phyloP scores from a whole-genome alignment of 2,113 vertebrate genomes.

The Odontesthes bonariensis region DNA sequence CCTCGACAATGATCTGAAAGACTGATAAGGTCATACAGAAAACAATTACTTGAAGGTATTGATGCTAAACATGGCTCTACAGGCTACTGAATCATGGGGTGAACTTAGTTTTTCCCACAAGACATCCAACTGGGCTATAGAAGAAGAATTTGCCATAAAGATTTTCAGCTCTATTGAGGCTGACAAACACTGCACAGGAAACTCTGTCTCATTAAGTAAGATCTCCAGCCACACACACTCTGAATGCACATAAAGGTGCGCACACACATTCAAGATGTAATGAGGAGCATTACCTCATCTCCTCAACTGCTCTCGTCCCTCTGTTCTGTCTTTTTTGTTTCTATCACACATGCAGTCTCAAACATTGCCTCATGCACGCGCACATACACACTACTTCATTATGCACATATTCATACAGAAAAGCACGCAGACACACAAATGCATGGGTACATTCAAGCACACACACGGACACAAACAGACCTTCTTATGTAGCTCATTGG shows the following conservation, averaged over 20 bases:
- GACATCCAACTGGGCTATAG: conserved; percentile 37
- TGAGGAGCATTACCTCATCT: conserved; percentile 72
- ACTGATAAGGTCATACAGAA: no score
- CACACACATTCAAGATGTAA: conserved; percentile 41
- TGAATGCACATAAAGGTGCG: conserved; percentile 5
- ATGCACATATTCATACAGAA: conserved; percentile 64
- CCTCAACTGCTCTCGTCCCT: conserved; percentile 56
- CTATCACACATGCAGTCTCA: conserved; percentile 42
- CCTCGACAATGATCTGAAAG: no score
- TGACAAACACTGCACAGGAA: not conserved
- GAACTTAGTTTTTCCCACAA: not conserved
- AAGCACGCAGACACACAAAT: conserved; percentile 27
- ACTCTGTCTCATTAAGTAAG: conserved; percentile 30
- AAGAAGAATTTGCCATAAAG: conserved; percentile 19
- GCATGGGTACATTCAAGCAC: conserved; percentile 24
- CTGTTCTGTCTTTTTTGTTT: conserved; percentile 53
- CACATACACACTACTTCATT: conserved; percentile 37
- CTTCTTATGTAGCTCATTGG: conserved; percentile 71
- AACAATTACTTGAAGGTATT: no score
- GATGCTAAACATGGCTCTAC: no score
- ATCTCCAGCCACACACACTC: conserved; percentile 36
- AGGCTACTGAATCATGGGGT: no score
- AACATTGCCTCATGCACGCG: conserved; percentile 51
- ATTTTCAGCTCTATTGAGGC: conserved; percentile 17
- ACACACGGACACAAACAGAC: conserved; percentile 65